Evolutionary conservation across 2,113 vertebrate species (phyloP).

Genomic region (Fulica atra): DNA sequence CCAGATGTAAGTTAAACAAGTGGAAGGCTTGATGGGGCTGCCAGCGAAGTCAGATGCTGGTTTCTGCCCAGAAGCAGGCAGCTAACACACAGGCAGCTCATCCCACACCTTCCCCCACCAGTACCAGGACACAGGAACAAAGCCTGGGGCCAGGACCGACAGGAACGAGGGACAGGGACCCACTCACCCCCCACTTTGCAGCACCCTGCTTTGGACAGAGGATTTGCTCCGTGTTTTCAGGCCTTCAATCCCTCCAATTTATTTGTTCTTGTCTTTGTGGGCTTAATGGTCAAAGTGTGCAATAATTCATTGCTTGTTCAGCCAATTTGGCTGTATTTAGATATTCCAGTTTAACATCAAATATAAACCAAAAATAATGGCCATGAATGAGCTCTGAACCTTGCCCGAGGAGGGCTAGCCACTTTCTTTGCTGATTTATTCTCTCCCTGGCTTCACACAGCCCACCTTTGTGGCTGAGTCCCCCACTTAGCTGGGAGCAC

Average conservation of each 20-base stretch:
- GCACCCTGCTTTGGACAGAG: background rate
- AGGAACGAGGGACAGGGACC: background rate
- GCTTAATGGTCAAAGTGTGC: conserved; percentile 8
- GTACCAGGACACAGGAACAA: rapidly evolving
- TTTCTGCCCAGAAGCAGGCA: background rate
- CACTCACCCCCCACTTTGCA: background rate
- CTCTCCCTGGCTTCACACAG: background rate
- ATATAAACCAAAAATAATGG: background rate
- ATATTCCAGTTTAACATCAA: conserved; percentile 48
- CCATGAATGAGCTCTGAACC: conserved; percentile 8
- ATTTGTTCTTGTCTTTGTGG: conserved; percentile 55
- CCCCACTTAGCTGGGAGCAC: rapidly evolving
- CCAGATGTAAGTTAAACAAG: conserved; percentile 34
- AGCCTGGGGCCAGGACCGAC: rapidly evolving
- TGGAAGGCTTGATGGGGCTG: background rate
- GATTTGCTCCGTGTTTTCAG: background rate
- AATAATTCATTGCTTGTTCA: conserved; percentile 54
- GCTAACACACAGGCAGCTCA: rapidly evolving
- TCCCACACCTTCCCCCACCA: background rate
- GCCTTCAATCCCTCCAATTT: conserved; percentile 44
- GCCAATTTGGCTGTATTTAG: conserved; percentile 45
- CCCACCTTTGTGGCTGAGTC: rapidly evolving
- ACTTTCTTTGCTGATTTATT: background rate
- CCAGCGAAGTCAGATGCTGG: rapidly evolving
- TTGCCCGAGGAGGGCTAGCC: background rate